Percentiles rank a stretch among this genome's conserved stretches.
Conservation (phyloP, 92 coral and sea anemone genomes). For the Bergia puertoricense region DNA sequence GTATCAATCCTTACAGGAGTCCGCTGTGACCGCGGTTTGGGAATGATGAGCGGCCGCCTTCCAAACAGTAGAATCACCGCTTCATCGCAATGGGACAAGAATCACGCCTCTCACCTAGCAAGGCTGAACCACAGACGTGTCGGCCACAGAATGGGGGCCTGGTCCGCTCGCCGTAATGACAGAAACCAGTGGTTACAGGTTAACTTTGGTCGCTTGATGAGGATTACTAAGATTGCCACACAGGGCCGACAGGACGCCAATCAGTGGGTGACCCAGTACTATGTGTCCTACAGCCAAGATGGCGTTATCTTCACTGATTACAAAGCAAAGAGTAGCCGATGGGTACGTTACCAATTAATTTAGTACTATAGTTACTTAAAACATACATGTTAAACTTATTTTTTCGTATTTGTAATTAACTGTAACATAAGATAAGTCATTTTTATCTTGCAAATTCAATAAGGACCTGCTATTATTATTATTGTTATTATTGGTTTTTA, state of each 20-base stretch:
- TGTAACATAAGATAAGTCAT: too few species aligned
- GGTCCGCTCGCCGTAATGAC: conserved; percentile 47
- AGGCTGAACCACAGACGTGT: conserved; percentile 42
- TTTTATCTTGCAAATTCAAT: too few species aligned
- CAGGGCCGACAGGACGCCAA: conserved; percentile 45
- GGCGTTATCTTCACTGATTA: conserved; percentile 41
- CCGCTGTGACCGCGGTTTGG: conserved; percentile 42
- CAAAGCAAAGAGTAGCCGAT: conserved; percentile 44
- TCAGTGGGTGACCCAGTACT: conserved; percentile 42
- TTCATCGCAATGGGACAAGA: conserved; percentile 42
- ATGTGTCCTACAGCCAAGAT: conserved; percentile 55
- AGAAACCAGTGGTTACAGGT: conserved; percentile 75
- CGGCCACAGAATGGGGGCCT: conserved; percentile 38
- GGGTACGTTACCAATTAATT: conserved; percentile 1
- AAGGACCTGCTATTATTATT: too few species aligned
- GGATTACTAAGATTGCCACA: conserved; percentile 66
- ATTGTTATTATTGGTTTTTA: too few species aligned
- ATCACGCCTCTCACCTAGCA: conserved; percentile 45
- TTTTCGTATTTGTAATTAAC: too few species aligned
- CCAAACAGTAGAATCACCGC: conserved; percentile 46
- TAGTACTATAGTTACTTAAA: too few species aligned
- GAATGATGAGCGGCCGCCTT: conserved; percentile 42
- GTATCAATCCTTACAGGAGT: neutral
- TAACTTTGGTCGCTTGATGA: conserved; percentile 62
- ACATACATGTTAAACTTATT: too few species aligned